These are phyloP conservation scores for Notolepis coatsorum DNA, from an alignment of 2,797 vertebrate species.

Conservation along the genomic window DNA sequence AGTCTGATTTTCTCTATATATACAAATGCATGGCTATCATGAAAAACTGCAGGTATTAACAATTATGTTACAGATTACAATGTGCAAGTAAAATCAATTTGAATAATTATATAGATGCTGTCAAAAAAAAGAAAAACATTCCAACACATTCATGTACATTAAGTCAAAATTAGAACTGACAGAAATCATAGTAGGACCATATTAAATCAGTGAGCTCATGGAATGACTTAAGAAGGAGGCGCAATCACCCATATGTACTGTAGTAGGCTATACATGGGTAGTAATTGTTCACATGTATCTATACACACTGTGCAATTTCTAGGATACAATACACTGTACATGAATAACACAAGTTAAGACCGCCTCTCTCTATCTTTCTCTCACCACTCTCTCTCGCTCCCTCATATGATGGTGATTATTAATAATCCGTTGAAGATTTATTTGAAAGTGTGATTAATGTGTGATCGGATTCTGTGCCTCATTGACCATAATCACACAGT, in stretches of 20 bases:
- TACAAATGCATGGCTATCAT: conserved; percentile 49
- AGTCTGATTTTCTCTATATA: conserved; percentile 8
- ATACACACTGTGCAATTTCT: conserved; percentile 70
- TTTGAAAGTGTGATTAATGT: conserved; percentile 62
- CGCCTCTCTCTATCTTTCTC: conserved; percentile 22
- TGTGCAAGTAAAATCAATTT: conserved; percentile 49
- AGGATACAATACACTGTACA: conserved; percentile 70
- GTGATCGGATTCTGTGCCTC: conserved; percentile 72
- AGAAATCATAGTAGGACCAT: conserved; percentile 45
- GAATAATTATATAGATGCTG: conserved; percentile 33
- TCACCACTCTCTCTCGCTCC: conserved; percentile 6
- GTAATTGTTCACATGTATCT: conserved; percentile 55
- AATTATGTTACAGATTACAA: conserved; percentile 40
- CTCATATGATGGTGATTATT: conserved; percentile 39
- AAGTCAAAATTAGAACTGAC: conserved; percentile 53
- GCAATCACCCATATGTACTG: conserved; percentile 64
- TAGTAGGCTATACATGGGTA: conserved; percentile 67
- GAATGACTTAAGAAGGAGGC: conserved; percentile 78
- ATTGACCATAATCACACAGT: conserved; percentile 37
- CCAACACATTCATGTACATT: conserved; percentile 65
- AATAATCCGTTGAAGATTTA: conserved; percentile 67
- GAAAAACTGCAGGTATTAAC: conserved; percentile 53
- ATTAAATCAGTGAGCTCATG: conserved; percentile 59
- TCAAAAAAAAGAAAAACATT: conserved; percentile 20
- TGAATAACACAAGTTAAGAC: conserved; percentile 52